Percentiles rank a stretch among this genome's conserved stretches.
These are phyloP conservation scores for Pristionchus entomophagus DNA, from an alignment of 2,888 invertebrate species.

Conservation along the genomic window DNA sequence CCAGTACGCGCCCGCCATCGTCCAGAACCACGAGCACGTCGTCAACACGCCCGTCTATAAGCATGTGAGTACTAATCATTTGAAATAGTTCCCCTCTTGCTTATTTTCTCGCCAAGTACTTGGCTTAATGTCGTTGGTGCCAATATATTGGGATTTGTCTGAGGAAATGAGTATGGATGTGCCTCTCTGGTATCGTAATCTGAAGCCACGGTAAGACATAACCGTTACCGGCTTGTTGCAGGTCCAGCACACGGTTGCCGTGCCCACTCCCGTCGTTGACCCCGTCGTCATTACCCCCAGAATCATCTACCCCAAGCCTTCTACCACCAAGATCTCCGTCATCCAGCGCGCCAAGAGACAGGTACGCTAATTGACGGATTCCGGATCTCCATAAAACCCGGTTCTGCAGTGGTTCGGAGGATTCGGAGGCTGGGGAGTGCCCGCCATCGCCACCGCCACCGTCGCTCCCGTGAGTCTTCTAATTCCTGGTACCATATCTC, in stretches of 20 bases:
- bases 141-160: too few relatives aligned
- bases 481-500: neutral
- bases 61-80: slow-evolving; percentile 45
- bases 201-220: too few relatives aligned
- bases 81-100: too few relatives aligned
- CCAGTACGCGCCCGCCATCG: neutral
- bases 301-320: slow-evolving; percentile 34
- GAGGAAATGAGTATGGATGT: too few relatives aligned
- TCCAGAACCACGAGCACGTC: slow-evolving; percentile 31
- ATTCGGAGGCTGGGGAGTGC: slow-evolving; percentile 31
- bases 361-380: neutral
- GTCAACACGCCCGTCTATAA: slow-evolving; percentile 43
- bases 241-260: slow-evolving; percentile 37
- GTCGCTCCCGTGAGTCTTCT: neutral
- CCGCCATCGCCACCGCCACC: neutral
- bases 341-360: slow-evolving; percentile 47
- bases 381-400: neutral
- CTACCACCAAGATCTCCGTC: slow-evolving; percentile 45
- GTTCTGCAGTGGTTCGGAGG: neutral
- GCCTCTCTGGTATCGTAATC: too few relatives aligned
- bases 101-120: too few relatives aligned
- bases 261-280: slow-evolving; percentile 43
- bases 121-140: too few relatives aligned
- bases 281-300: slow-evolving; percentile 38
- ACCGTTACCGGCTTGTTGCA: neutral